phyloP scores from a whole-genome alignment of 2,113 vertebrate species.

The Anhinga rufa region DNA sequence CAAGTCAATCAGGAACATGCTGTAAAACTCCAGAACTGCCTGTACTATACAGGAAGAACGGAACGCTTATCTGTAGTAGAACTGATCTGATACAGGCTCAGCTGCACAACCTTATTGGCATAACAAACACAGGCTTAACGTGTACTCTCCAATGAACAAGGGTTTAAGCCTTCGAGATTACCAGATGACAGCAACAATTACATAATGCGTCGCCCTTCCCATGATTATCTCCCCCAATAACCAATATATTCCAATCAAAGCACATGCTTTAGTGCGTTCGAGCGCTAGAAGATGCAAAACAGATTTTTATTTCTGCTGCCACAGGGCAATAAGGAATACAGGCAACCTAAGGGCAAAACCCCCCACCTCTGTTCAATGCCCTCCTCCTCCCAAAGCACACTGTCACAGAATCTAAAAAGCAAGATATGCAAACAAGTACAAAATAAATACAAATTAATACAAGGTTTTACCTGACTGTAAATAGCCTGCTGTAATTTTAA shows the following conservation, averaged over 20 bases:
- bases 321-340: fast-evolving
- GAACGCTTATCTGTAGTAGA: neutral
- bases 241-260: neutral
- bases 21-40: neutral
- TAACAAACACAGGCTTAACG: neutral
- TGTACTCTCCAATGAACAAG: neutral
- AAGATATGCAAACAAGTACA: neutral
- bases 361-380: neutral
- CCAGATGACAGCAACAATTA: neutral
- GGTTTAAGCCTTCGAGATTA: neutral
- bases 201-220: neutral
- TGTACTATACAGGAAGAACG: neutral
- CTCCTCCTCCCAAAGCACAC: neutral
- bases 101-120: neutral
- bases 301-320: neutral
- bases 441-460: neutral
- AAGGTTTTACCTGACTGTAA: conserved; percentile 82
- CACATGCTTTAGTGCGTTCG: neutral
- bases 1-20: neutral
- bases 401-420: neutral
- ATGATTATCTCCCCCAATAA: neutral
- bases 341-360: neutral
- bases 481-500: conserved; percentile 90
- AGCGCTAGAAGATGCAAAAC: neutral
- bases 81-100: neutral